These are phyloP conservation scores for Papilio glaucus DNA, from an alignment of 1,140 invertebrate species.

Conservation along the genomic window DNA sequence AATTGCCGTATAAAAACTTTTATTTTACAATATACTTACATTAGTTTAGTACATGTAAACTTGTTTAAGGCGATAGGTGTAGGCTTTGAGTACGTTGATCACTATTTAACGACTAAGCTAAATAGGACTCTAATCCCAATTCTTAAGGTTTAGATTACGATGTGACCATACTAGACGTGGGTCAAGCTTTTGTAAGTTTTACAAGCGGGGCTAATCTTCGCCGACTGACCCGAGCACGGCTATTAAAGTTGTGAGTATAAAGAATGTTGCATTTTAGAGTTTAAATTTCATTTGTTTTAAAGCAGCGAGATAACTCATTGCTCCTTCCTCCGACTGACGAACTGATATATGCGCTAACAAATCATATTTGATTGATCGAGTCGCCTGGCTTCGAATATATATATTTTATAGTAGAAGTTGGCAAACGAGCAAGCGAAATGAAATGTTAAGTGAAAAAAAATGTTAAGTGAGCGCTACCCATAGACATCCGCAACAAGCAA, in stretches of 20 bases:
- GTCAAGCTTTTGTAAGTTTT: conserved; percentile 4
- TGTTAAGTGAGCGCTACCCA: no score
- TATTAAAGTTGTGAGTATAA: conserved; percentile 7
- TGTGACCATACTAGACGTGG: not conserved
- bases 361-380: no score
- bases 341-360: no score
- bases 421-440: no score
- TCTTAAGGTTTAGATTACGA: not conserved
- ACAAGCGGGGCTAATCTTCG: not conserved
- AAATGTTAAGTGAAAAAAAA: no score
- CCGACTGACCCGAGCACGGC: not conserved
- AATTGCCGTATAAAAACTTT: no score
- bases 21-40: not conserved
- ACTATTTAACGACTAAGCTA: not conserved
- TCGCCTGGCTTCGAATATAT: no score
- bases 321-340: no score
- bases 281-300: not conserved
- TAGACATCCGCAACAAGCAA: no score
- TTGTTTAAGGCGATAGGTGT: not conserved
- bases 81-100: not conserved
- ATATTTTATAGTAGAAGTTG: no score
- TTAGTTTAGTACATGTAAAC: not conserved
- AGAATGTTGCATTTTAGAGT: not conserved
- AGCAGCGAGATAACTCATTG: not conserved
- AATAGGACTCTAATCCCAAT: not conserved